These are phyloP conservation scores for Ageneiosus marmoratus DNA, from an alignment of 2,113 vertebrate genomes.

Conservation along the genomic window DNA sequence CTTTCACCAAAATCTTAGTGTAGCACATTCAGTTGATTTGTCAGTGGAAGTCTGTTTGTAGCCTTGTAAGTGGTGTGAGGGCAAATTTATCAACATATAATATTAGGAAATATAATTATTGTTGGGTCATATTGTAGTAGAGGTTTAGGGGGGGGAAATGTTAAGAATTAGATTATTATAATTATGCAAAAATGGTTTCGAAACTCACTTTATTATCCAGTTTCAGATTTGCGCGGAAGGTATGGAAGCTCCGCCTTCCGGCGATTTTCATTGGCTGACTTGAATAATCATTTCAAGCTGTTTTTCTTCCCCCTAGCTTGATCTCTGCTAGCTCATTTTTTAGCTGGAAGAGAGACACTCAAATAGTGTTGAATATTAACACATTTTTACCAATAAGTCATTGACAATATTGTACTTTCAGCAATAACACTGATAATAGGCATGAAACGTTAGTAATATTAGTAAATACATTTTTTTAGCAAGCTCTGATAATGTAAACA, in stretches of 20 bases:
- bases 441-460: neutral
- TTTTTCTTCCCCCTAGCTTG: neutral
- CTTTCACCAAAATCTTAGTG: neutral
- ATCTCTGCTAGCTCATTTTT: neutral
- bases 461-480: neutral
- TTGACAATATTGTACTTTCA: neutral
- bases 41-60: neutral
- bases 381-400: neutral
- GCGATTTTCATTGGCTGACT: neutral
- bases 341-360: neutral
- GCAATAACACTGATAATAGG: neutral
- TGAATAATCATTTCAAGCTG: neutral
- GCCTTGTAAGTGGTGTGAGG: neutral
- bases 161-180: neutral
- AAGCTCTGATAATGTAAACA: neutral
- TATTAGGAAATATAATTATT: neutral
- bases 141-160: neutral
- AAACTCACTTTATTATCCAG: neutral
- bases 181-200: neutral
- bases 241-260: neutral
- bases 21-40: neutral
- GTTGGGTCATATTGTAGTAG: neutral
- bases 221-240: neutral
- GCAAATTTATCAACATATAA: neutral
- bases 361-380: neutral